Evolutionary conservation across 1,140 invertebrate genomes (phyloP).

Genomic region (Colletes gigas): DNA sequence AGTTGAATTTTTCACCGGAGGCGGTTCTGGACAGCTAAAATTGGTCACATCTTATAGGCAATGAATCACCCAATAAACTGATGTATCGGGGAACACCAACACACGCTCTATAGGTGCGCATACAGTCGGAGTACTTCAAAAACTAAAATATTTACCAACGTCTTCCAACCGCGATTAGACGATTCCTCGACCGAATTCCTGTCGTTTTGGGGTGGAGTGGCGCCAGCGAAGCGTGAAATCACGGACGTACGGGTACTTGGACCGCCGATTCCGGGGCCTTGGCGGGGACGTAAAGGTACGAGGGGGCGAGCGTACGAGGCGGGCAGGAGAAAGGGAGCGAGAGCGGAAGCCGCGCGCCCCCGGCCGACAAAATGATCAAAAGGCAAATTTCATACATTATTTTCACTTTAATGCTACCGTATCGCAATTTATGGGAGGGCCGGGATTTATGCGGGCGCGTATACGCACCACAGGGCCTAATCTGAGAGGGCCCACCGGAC

Average conservation of each 20-base stretch:
- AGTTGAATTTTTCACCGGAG: too few species aligned
- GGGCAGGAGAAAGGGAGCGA: conserved; percentile 24
- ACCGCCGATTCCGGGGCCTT: conserved; percentile 16
- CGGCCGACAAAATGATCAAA: conserved; percentile 79
- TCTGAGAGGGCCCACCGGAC: conserved; percentile 55
- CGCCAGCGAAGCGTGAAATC: conserved; percentile 1
- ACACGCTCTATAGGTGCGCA: too few species aligned
- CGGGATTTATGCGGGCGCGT: conserved; percentile 76
- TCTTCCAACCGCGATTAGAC: too few species aligned
- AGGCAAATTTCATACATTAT: conserved; percentile 80
- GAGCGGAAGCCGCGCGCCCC: conserved; percentile 75
- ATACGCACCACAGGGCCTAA: conserved; percentile 67
- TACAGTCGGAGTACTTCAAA: too few species aligned
- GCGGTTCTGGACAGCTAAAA: too few species aligned
- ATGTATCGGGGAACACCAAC: too few species aligned
- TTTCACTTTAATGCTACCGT: conserved; percentile 80
- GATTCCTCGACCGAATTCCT: neutral
- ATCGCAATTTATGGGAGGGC: conserved; percentile 78
- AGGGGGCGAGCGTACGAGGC: neutral
- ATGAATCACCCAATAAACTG: too few species aligned
- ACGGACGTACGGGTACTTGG: conserved; percentile 23
- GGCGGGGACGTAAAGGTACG: conserved; percentile 25
- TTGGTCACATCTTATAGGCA: too few species aligned
- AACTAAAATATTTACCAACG: too few species aligned
- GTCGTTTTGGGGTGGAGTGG: conserved; percentile 1